phyloP scores from a whole-genome alignment of 2,888 invertebrate species.

The Prenolepis imparis region DNA sequence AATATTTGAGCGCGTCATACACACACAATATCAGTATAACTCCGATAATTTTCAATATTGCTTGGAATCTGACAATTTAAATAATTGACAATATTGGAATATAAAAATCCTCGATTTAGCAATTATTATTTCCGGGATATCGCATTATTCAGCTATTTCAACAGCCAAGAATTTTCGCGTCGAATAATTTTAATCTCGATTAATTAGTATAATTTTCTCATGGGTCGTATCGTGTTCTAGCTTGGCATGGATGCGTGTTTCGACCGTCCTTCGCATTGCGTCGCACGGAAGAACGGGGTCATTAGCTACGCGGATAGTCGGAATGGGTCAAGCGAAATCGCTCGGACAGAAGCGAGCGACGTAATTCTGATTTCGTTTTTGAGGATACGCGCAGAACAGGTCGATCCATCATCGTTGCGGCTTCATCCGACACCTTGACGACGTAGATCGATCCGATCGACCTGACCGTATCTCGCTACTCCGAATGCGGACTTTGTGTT shows the following conservation, averaged over 20 bases:
- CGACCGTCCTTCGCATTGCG: conserved; percentile 64
- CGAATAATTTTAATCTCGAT: not conserved
- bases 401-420: conserved; percentile 53
- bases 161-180: not conserved
- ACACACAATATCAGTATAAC: not conserved
- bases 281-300: conserved; percentile 72
- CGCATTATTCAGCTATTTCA: not conserved
- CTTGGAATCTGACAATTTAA: not conserved
- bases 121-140: not conserved
- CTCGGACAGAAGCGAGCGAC: conserved; percentile 55
- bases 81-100: not conserved
- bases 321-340: conserved; percentile 72
- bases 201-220: not conserved
- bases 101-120: not conserved
- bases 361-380: conserved; percentile 43
- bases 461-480: not conserved
- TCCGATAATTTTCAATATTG: not conserved
- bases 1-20: not conserved
- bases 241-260: conserved; percentile 67
- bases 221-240: conserved; percentile 1
- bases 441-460: not conserved
- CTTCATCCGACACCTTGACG: not conserved
- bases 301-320: conserved; percentile 67
- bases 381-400: conserved; percentile 23
- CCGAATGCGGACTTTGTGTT: not conserved